Evolutionary conservation across 2,888 invertebrate genomes (phyloP).

Genomic region (Sialis fuliginosa): DNA sequence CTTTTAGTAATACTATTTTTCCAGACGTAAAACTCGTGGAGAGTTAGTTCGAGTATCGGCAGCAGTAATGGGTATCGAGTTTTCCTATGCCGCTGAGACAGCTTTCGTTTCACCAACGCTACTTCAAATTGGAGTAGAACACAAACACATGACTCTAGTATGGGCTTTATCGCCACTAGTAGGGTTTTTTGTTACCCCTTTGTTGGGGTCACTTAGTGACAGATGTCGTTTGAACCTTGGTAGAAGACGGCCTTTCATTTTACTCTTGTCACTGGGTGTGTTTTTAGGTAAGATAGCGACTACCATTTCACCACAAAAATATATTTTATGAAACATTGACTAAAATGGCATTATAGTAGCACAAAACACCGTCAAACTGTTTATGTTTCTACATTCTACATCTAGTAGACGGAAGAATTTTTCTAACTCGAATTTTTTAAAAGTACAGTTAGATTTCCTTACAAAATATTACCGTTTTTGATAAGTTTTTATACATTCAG

Average conservation of each 20-base stretch:
- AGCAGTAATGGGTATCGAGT: slow-evolving; percentile 94
- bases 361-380: too few relatives aligned
- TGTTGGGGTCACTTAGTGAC: slow-evolving; percentile 84
- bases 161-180: slow-evolving; percentile 91
- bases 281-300: slow-evolving; percentile 45
- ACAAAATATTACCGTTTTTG: too few relatives aligned
- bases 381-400: too few relatives aligned
- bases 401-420: too few relatives aligned
- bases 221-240: slow-evolving; percentile 67
- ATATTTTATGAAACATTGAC: too few relatives aligned
- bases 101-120: slow-evolving; percentile 92
- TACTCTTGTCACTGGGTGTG: slow-evolving; percentile 76
- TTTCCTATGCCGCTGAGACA: slow-evolving; percentile 94
- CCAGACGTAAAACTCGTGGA: slow-evolving; percentile 55
- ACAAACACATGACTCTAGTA: slow-evolving; percentile 85
- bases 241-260: slow-evolving; percentile 79
- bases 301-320: too few relatives aligned
- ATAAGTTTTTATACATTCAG: too few relatives aligned
- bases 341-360: too few relatives aligned
- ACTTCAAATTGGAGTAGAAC: slow-evolving; percentile 80
- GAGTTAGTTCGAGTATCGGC: slow-evolving; percentile 79
- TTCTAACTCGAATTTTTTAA: too few relatives aligned
- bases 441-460: too few relatives aligned
- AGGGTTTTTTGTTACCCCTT: slow-evolving; percentile 86
- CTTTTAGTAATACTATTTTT: slow-evolving; percentile 7